phyloP scores from a whole-genome alignment of 2,888 invertebrate genomes.

The Cantharis lateralis region DNA sequence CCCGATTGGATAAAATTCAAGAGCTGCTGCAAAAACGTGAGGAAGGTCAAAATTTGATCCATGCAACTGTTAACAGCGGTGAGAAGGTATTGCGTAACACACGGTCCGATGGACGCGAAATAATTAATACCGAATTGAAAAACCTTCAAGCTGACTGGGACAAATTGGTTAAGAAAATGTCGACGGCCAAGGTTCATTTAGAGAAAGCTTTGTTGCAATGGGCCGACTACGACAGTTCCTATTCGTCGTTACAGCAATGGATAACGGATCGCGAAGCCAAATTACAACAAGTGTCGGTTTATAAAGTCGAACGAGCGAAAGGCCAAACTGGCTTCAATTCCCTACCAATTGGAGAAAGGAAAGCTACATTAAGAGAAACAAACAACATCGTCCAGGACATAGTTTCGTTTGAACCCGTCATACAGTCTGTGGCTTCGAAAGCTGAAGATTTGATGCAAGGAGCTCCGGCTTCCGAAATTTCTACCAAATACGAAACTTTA shows the following conservation, averaged over 20 bases:
- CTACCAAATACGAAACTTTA: slow-evolving; percentile 86
- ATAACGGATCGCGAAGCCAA: slow-evolving; percentile 92
- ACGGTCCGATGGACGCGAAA: slow-evolving; percentile 85
- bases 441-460: slow-evolving; percentile 91
- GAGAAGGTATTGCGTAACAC: slow-evolving; percentile 89
- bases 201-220: slow-evolving; percentile 92
- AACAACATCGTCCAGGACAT: slow-evolving; percentile 96
- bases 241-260: slow-evolving; percentile 91
- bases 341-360: slow-evolving; percentile 81
- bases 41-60: slow-evolving; percentile 84
- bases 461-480: slow-evolving; percentile 89
- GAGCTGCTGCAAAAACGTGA: slow-evolving; percentile 81
- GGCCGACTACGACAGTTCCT: slow-evolving; percentile 95
- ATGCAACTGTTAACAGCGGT: slow-evolving; percentile 85
- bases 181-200: slow-evolving; percentile 86
- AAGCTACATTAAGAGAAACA: slow-evolving; percentile 86
- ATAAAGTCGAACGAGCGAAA: slow-evolving; percentile 78
- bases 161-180: slow-evolving; percentile 86
- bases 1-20: slow-evolving; percentile 78
- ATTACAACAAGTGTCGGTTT: slow-evolving; percentile 86
- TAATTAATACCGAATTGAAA: slow-evolving; percentile 83
- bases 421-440: slow-evolving; percentile 91
- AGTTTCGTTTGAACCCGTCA: slow-evolving; percentile 95
- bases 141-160: slow-evolving; percentile 94
- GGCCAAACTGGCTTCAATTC: slow-evolving; percentile 79